phyloP scores from a whole-genome alignment of 2,888 invertebrate genomes.

The Polydrusus tereticollis region DNA sequence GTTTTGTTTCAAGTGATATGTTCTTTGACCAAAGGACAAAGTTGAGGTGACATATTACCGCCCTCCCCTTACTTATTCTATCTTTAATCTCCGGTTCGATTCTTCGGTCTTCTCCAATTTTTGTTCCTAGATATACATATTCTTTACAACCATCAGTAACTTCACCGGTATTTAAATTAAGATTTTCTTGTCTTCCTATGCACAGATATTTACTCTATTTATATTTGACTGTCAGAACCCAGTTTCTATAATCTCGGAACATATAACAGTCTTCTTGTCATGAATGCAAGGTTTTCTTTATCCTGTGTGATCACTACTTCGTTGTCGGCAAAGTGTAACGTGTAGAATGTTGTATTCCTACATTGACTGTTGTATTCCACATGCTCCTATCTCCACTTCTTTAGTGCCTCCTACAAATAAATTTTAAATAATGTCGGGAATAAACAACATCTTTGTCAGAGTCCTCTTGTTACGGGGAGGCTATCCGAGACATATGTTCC shows the following conservation, averaged over 20 bases:
- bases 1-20: too few relatives aligned
- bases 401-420: not conserved
- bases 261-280: not conserved
- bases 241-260: not conserved
- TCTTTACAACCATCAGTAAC: not conserved
- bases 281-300: not conserved
- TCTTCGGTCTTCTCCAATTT: not conserved
- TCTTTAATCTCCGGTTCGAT: not conserved
- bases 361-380: too few relatives aligned
- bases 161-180: not conserved
- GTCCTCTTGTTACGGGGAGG: not conserved
- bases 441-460: not conserved
- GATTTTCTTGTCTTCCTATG: not conserved
- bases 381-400: not conserved
- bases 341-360: too few relatives aligned
- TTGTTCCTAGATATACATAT: not conserved
- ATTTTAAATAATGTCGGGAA: not conserved
- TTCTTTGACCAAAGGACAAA: too few relatives aligned
- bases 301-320: not conserved
- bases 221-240: not conserved
- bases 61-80: too few relatives aligned
- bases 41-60: too few relatives aligned
- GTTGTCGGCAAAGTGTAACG: not conserved
- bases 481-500: not conserved
- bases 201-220: not conserved